Evolutionary conservation across 64 coral and sea anemone species (phyloP), one percentile per base, ranked within the genome.

Genomic region (Pocillopora verrucosa): DNA sequence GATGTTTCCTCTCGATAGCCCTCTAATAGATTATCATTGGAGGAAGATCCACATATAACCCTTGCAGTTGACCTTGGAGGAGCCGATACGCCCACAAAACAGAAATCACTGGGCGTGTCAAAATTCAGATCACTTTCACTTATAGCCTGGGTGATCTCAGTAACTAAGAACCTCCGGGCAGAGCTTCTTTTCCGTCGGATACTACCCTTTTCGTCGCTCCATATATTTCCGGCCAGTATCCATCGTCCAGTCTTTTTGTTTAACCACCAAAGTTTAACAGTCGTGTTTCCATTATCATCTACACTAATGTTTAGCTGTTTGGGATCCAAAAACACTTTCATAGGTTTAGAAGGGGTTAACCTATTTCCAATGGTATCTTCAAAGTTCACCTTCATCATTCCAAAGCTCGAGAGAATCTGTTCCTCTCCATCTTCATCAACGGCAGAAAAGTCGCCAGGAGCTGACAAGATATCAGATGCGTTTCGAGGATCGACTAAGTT

Each of bases 381-480:
- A 80, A 80, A 80, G 58, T 61, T 59, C 14, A 80, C 10, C 60
- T 13, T 61, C 11, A 80, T 57, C 78, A 80, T 80, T 15, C 78
- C 78, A 30, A n/a, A 80, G 25, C 58, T 80, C 10, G 61, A 57
- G 14, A 80, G 34, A 13, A 80, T 30, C n/a, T 80, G 78, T 61
- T 80, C 78, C 7, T 80, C 78, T 59, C 78, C 78, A 26, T 80
- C 78, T 59, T 80, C 78, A 26, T 61, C 58, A 24, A 80, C 16
- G 22, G 78, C 30, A 4, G 78, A 60, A 30, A 80, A 80, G 58
- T 80, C 58, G 19, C 19, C 65, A 19, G 65, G 65, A 7, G 65
- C 65, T 69, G 65, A n/a, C 65, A n/a, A 22, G 24, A 69, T n/a
- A n/a, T 69, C 65, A 6, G 65, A 22, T n/a, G 19, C 65, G 65